These are phyloP conservation scores for Australoheros scitulus DNA, from an alignment of 2,113 vertebrate genomes.

Conservation along the genomic window DNA sequence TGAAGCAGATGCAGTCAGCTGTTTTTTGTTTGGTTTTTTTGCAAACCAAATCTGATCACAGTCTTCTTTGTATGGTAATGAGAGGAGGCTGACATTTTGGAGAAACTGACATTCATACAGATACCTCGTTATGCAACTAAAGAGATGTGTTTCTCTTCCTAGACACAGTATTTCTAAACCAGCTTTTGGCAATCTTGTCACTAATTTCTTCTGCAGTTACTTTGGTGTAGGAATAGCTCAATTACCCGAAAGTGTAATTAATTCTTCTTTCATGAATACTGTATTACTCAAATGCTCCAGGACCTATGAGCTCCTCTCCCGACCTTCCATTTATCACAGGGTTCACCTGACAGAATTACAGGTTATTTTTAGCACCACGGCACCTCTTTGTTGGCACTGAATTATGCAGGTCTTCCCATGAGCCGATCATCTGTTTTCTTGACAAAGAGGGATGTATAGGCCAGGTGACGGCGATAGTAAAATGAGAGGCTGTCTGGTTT, in stretches of 20 bases:
- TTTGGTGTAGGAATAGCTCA: slow-evolving; percentile 61
- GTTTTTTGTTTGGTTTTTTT: neutral
- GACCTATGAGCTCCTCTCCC: slow-evolving; percentile 60
- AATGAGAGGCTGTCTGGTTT: slow-evolving; percentile 15
- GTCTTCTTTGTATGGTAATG: slow-evolving; percentile 21
- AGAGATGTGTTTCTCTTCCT: neutral
- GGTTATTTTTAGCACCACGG: slow-evolving; percentile 76
- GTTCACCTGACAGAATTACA: slow-evolving; percentile 73
- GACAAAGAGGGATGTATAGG: slow-evolving; percentile 46
- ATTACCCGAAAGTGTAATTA: slow-evolving; percentile 79
- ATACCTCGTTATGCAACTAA: neutral
- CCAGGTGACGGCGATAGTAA: neutral
- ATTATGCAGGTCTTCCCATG: slow-evolving; percentile 75
- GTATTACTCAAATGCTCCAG: slow-evolving; percentile 72
- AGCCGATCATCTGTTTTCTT: slow-evolving; percentile 58
- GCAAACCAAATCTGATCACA: slow-evolving; percentile 20
- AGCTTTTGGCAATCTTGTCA: slow-evolving; percentile 23
- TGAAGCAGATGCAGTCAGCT: neutral
- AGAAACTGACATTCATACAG: neutral
- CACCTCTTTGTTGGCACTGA: slow-evolving; percentile 66
- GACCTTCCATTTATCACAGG: slow-evolving; percentile 75
- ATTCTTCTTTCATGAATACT: slow-evolving; percentile 78
- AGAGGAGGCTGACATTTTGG: neutral
- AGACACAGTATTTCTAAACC: neutral
- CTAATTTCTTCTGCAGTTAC: slow-evolving; percentile 51